Base-by-base conservation (phyloP, 2,888 invertebrate genomes). In the Phrixothrix hirtus region DNA sequence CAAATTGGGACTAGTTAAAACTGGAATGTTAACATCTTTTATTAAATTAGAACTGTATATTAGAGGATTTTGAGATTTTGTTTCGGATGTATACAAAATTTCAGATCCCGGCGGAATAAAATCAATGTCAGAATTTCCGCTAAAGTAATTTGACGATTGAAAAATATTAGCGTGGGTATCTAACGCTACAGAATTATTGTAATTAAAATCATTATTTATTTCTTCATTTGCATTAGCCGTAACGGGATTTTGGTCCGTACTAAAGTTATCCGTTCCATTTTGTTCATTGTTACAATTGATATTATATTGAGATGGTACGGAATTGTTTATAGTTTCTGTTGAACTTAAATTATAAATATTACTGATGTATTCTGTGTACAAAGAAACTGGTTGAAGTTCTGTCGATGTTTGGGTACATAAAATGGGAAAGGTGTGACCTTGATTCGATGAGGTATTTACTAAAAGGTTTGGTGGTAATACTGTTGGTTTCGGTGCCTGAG, bases 111-210 rank as follows among this genome's bases (percentile, higher is more conserved):
- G 80, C 2, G 83, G 81, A 55, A 81, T 79, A 51, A 70, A 68
- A 51, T 72, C 74, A 7, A 46, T 21, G 17, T 78, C 78, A 30
- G 79, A 78, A 31, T 79, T 79, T 1, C 77, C 76, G 1, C 79
- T 78, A 64, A 87, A 87, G 68, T 86, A 87, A 66, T 81, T 86
- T 0, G 85, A 78, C 60, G 85, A 85, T 59, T 82, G 83, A 62
- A 84, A 84, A 51, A 81, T 77, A 58, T 47, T 65, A 54, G 55
- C 29, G 14, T 49, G 17, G n/a, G 36, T 3, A 5, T 15, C 12
- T n/a, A n/a, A n/a, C n/a, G n/a, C n/a, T n/a, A n/a, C n/a, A 7
- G 14, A 10, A 36, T 25, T 36, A n/a, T 11, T n/a, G 12, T 26
- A 27, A 7, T 11, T 26, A 4, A 7, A 14, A 14, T 25, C 25